Evolutionary conservation across 2,797 vertebrate species (phyloP), one percentile per base, ranked within the genome.

Genomic region (Oreochromis grahami): DNA sequence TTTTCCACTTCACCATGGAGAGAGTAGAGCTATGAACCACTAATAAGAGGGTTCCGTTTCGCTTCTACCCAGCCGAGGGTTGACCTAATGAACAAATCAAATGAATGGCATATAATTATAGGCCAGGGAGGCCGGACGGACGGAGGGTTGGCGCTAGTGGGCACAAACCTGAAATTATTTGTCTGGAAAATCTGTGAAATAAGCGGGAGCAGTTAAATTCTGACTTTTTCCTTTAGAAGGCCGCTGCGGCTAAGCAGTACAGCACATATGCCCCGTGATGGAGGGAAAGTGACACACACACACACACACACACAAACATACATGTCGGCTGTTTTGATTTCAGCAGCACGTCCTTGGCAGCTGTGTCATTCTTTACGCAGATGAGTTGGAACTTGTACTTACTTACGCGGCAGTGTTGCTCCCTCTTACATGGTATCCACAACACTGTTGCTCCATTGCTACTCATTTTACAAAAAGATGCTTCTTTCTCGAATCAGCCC

Each of bases 31-130:
- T 94, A 93, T 93, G 93, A 93, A 94, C 95, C 96, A 95, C 95
- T 96, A 95, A 96, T 96, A 85, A 94, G 91, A 94, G 94, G 95
- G 95, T 96, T 95, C 94, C 94, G 84, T 87, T 94, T 88, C 84
- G 83, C 90, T 86, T 88, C 89, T 88, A 91, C 90, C 93, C 78
- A 92, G 90, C 93, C 86, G 88, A 94, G 91, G 93, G 92, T 94
- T 89, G 89, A 94, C 92, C 93, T 96, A 96, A 96, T 96, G 96
- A 96, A 95, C 95, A 95, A 96, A 94, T 96, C 94, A 95, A 96
- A 96, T 95, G 92, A 95, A 95, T 89, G 93, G 88, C 92, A 87
- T 94, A 93, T 96, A 96, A 96, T 96, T 96, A 96, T 88, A 95
- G 95, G 89, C 90, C 92, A 83, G 87, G 32, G 88, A 86, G 90